Evolutionary conservation across 2,113 vertebrate species (phyloP), one percentile per base, ranked within the genome.

Genomic region (Atractosteus spatula): DNA sequence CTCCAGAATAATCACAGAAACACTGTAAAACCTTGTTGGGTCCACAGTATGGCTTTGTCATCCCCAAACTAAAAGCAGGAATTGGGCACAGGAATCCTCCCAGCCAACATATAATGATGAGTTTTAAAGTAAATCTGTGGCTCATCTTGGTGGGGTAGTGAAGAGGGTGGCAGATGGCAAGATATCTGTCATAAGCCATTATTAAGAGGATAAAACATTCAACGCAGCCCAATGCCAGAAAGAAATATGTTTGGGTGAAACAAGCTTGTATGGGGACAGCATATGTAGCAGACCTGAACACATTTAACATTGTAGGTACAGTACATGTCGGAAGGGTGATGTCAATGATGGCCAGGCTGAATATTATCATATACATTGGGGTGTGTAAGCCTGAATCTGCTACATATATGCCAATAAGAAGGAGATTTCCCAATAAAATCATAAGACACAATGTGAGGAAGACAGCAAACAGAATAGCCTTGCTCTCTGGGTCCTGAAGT

Each of bases 241-340:
- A 85, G n/a, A 83, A 81, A 54, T 81, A 85, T 78, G 84, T 87
- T 54, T 87, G 83, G 3, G 82, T n/a, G 0, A 87, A 78, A 44
- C 83, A 88, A 2, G 78, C 75, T 11, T 0, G 63, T 3, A 84
- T 45, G n/a, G 77, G 77, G 47, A 85, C 84, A 55, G 74, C 66
- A 59, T 14, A 80, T 3, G 66, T 63, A 12, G 78, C 67, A 7
- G 67, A 77, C 59, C 82, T 29, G 42, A 85, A 71, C 14, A 80
- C 83, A 7, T 67, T 72, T 3, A 87, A 73, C 65, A 84, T 83
- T 17, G 77, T 81, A 17, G 81, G 83, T 14, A 84, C 78, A 0
- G 78, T 81, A 2, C 75, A 70, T 0, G 78, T 82, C 3, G 13
- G 7, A 6, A 62, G 13, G 13, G 17, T 7, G 14, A 62, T 62